Evolutionary conservation across 2,797 vertebrate genomes (phyloP).

Genomic region (Acanthornis magna): DNA sequence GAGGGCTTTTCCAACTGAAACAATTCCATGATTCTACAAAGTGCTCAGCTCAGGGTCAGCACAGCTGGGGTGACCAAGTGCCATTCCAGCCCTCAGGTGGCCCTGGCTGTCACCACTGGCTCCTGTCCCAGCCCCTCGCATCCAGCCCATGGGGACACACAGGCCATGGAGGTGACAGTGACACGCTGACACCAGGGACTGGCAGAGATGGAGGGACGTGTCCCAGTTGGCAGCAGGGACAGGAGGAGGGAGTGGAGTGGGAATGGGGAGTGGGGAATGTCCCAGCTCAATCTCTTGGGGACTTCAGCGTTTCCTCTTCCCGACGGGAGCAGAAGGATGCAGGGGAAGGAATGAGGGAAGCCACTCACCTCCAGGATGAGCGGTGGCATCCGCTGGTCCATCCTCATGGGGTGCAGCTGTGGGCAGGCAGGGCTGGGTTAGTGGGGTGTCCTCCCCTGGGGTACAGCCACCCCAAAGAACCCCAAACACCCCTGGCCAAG

Average conservation of each 20-base stretch:
- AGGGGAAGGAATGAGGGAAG: background rate
- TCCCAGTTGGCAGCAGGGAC: accelerated
- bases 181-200: too few species aligned
- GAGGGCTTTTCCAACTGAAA: background rate
- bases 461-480: background rate
- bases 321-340: accelerated
- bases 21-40: background rate
- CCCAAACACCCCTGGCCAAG: background rate
- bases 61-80: background rate
- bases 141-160: background rate
- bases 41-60: background rate
- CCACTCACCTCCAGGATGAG: constrained; percentile 46
- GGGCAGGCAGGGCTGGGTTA: constrained; percentile 23
- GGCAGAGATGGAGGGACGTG: background rate
- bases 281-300: background rate
- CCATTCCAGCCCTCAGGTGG: background rate
- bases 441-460: background rate
- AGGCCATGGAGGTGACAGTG: accelerated
- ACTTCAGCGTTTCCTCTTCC: background rate
- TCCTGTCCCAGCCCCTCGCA: background rate
- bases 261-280: background rate
- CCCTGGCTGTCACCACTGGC: background rate
- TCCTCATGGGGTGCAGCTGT: constrained; percentile 62
- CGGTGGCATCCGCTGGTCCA: constrained; percentile 44
- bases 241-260: background rate